Conservation (phyloP, 2,797 vertebrate genomes). For the Myripristis murdjan region DNA sequence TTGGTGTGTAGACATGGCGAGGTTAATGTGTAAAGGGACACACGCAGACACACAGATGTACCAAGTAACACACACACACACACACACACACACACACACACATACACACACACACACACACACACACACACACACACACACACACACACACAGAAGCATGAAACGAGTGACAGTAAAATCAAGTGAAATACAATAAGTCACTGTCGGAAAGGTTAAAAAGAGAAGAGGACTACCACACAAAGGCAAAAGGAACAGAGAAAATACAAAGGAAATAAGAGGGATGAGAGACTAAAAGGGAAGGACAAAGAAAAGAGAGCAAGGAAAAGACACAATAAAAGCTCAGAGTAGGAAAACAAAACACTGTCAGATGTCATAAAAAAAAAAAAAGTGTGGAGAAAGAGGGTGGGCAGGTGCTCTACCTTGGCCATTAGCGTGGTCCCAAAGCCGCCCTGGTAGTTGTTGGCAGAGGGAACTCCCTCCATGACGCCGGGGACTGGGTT, state of each 20-base stretch:
- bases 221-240: conserved; percentile 6
- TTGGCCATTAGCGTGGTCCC: conserved; percentile 95
- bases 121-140: conserved; percentile 22
- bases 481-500: conserved; percentile 96
- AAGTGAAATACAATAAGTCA: conserved; percentile 38
- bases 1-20: too few species aligned
- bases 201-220: conserved; percentile 52
- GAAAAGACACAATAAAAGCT: background rate
- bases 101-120: conserved; percentile 21
- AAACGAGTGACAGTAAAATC: conserved; percentile 43
- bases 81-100: conserved; percentile 15
- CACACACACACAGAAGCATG: conserved; percentile 4
- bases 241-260: conserved; percentile 45
- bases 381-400: background rate
- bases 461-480: conserved; percentile 94
- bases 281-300: conserved; percentile 5
- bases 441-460: conserved; percentile 97
- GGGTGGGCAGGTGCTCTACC: conserved; percentile 72
- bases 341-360: background rate
- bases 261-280: conserved; percentile 39
- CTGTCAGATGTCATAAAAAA: background rate
- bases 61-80: too few species aligned
- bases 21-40: too few species aligned
- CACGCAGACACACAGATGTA: too few species aligned
- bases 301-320: conserved; percentile 1